phyloP scores from a whole-genome alignment of 2,797 vertebrate species.

The Echiichthys vipera region DNA sequence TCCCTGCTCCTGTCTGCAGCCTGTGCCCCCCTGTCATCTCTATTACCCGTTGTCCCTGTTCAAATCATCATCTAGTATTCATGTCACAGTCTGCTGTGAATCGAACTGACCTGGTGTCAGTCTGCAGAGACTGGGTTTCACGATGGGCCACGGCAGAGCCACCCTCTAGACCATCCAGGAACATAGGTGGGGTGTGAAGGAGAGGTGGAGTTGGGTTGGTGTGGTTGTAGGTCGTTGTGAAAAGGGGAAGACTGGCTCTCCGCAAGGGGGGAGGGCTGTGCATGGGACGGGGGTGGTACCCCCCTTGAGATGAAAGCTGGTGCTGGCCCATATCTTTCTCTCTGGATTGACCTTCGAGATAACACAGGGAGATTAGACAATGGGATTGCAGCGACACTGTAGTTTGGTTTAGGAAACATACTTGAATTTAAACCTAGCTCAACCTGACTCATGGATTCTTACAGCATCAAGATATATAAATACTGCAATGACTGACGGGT shows the following conservation, averaged over 20 bases:
- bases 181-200: conserved; percentile 78
- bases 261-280: conserved; percentile 92
- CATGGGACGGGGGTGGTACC: conserved; percentile 84
- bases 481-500: background rate
- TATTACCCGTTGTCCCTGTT: conserved; percentile 37
- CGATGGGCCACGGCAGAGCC: conserved; percentile 70
- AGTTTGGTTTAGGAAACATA: conserved; percentile 27
- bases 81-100: conserved; percentile 46
- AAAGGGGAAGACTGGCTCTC: conserved; percentile 87
- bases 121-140: conserved; percentile 78
- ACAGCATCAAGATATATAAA: background rate
- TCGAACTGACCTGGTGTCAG: conserved; percentile 75
- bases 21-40: conserved; percentile 49
- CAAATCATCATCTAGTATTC: conserved; percentile 59
- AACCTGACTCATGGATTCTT: background rate
- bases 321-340: conserved; percentile 58
- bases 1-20: conserved; percentile 33
- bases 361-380: conserved; percentile 39
- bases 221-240: conserved; percentile 73
- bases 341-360: conserved; percentile 63
- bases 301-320: conserved; percentile 67
- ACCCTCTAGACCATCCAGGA: conserved; percentile 79
- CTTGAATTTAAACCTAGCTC: background rate
- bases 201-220: conserved; percentile 64
- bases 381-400: conserved; percentile 29